Conservation (phyloP, 2,113 vertebrate species). For the Urocolius indicus region DNA sequence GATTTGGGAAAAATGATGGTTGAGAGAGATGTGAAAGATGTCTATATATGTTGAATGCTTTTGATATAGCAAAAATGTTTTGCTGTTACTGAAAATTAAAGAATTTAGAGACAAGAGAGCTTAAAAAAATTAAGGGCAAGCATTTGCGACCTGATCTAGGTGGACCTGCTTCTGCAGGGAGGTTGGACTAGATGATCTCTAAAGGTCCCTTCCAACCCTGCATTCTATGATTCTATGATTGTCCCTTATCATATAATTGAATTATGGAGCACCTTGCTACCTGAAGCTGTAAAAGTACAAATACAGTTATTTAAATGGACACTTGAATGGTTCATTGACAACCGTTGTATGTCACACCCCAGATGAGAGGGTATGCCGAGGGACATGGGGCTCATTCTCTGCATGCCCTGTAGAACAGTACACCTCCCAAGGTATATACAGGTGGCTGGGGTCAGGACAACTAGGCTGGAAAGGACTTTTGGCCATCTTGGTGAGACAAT, state of each 20-base stretch:
- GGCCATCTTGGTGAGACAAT: background rate
- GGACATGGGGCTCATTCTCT: background rate
- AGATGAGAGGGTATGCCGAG: accelerated
- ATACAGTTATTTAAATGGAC: background rate
- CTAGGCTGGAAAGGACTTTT: background rate
- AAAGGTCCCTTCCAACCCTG: no score
- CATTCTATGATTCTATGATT: no score
- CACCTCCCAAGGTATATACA: background rate
- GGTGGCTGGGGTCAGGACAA: background rate
- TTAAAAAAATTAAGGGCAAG: background rate
- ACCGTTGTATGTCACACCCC: background rate
- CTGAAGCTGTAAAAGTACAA: background rate
- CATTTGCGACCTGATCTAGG: background rate
- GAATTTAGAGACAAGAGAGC: background rate
- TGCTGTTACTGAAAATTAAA: background rate
- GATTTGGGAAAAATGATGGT: background rate
- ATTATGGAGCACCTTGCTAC: background rate
- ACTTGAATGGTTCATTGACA: background rate
- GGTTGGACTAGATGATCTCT: no score
- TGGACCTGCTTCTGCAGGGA: no score
- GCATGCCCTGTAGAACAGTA: no score
- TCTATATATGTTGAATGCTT: background rate
- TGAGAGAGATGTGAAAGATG: background rate
- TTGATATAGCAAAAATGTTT: background rate
- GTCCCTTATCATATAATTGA: background rate